These are phyloP conservation scores for Haemorhous mexicanus DNA, from an alignment of 2,113 vertebrate genomes.

Conservation along the genomic window DNA sequence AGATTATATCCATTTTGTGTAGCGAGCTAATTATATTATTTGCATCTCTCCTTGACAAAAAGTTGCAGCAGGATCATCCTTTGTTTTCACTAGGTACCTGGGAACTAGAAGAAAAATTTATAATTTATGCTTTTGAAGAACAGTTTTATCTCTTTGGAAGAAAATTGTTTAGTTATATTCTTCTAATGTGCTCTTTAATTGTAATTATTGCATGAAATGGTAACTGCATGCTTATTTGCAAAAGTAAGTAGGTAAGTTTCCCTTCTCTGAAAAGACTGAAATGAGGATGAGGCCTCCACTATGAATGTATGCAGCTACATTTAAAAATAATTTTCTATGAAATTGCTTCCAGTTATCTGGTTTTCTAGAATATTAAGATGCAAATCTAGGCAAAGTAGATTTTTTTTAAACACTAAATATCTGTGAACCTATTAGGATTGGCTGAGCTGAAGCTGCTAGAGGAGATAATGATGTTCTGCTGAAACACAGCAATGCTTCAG, in stretches of 20 bases:
- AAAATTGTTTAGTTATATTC: neutral
- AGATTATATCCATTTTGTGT: neutral
- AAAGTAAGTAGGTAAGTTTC: neutral
- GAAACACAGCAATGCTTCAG: neutral
- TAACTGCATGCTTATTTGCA: neutral
- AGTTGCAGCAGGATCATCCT: neutral
- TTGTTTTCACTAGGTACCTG: neutral
- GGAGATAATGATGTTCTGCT: slow-evolving; percentile 19
- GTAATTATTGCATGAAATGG: neutral
- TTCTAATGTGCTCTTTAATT: neutral
- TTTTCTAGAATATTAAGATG: slow-evolving; percentile 22
- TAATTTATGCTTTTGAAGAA: neutral
- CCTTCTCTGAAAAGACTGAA: neutral
- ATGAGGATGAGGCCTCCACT: neutral
- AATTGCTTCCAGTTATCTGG: slow-evolving; percentile 13
- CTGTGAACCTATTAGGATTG: neutral
- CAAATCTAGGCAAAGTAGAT: slow-evolving; percentile 6
- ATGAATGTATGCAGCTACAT: neutral
- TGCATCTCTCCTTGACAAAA: neutral
- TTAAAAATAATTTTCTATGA: slow-evolving; percentile 1
- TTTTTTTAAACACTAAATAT: neutral
- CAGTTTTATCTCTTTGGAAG: neutral
- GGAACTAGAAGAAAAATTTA: neutral
- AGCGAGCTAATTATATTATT: neutral
- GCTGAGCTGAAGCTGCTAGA: neutral